Evolutionary conservation across 2,113 vertebrate genomes (phyloP).

Genomic region (Eolophus roseicapilla): DNA sequence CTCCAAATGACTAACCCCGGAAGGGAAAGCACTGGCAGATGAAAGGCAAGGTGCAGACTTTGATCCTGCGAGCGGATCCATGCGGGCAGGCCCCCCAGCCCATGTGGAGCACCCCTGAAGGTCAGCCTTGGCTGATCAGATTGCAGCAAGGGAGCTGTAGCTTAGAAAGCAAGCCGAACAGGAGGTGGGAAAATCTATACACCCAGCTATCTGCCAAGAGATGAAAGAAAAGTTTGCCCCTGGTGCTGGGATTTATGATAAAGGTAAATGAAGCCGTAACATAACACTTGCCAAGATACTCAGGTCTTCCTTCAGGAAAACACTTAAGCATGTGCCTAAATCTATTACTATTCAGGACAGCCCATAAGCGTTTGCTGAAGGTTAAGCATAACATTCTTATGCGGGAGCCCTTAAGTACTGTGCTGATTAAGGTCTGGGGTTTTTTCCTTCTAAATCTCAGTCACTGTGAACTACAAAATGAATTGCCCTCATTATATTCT

Average conservation of each 20-base stretch:
- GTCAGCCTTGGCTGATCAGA: neutral
- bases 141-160: neutral
- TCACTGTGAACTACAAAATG: neutral
- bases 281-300: neutral
- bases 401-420: neutral
- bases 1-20: neutral
- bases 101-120: neutral
- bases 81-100: neutral
- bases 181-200: neutral
- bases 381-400: neutral
- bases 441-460: neutral
- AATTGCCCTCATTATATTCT: neutral
- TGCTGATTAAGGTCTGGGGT: neutral
- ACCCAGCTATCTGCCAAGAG: neutral
- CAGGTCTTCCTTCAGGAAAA: constrained; percentile 30
- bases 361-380: neutral
- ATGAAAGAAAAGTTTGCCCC: neutral
- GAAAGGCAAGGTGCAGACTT: constrained; percentile 27
- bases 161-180: neutral
- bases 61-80: neutral
- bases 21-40: neutral
- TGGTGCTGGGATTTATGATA: neutral
- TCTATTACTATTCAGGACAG: constrained; percentile 20
- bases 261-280: neutral
- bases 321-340: constrained; percentile 18